Percentiles rank a stretch among this genome's conserved stretches.
phyloP scores from a whole-genome alignment of 2,888 invertebrate genomes.

The Trissolcus japonicus region DNA sequence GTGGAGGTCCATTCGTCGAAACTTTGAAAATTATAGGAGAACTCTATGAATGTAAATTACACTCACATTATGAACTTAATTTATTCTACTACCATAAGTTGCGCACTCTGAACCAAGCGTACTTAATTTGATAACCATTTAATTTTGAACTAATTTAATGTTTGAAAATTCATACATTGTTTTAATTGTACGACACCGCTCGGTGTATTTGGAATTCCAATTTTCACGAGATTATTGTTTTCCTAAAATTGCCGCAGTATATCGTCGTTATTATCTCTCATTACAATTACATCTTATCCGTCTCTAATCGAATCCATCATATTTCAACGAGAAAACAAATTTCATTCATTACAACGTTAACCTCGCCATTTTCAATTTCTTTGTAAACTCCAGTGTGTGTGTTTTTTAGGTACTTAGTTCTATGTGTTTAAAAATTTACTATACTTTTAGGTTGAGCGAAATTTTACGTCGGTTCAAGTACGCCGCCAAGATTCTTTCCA shows the following conservation, averaged over 20 bases:
- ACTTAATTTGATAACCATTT: constrained; percentile 54
- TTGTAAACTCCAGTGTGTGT: too few species aligned
- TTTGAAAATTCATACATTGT: constrained; percentile 47
- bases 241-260: constrained; percentile 2
- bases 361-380: too few species aligned
- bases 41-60: constrained; percentile 55
- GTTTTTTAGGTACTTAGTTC: too few species aligned
- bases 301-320: background rate
- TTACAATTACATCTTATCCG: background rate
- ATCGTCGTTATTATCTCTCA: background rate
- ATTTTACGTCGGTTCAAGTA: too few species aligned
- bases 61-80: constrained; percentile 51
- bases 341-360: too few species aligned
- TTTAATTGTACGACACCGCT: constrained; percentile 34
- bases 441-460: constrained; percentile 26
- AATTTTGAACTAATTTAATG: constrained; percentile 52
- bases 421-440: background rate
- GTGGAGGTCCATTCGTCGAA: constrained; percentile 38
- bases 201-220: constrained; percentile 18
- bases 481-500: constrained; percentile 11
- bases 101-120: constrained; percentile 43
- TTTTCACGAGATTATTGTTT: constrained; percentile 12
- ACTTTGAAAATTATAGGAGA: constrained; percentile 51
- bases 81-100: constrained; percentile 54
- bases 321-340: background rate